phyloP scores from a whole-genome alignment of 1,140 invertebrate species.

The Rhagoletis zephyria region DNA sequence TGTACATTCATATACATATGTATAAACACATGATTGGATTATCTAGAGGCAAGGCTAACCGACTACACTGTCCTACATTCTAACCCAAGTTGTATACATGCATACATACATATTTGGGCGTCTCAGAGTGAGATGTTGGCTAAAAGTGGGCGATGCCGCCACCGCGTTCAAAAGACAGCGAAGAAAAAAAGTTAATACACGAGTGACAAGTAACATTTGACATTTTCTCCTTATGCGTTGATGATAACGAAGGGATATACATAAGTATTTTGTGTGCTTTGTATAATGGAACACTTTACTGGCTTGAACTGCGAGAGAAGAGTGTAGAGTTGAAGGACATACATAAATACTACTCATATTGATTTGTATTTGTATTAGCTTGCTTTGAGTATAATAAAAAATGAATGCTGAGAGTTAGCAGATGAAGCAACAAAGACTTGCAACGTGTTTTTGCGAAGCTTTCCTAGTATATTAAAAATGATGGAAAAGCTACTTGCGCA shows the following conservation, averaged over 20 bases:
- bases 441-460: not conserved
- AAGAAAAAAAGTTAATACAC: not conserved
- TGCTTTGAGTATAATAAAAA: conserved; percentile 21
- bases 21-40: not conserved
- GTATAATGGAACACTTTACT: not conserved
- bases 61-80: not conserved
- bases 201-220: conserved; percentile 42
- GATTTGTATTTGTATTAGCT: not conserved
- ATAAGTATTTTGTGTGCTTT: not conserved
- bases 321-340: conserved; percentile 11
- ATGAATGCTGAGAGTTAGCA: not conserved
- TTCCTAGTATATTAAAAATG: conserved; percentile 30
- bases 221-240: not conserved
- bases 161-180: not conserved
- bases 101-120: not conserved
- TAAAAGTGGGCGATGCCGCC: not conserved
- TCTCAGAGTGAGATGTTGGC: not conserved
- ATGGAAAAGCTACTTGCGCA: conserved; percentile 5
- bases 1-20: not conserved
- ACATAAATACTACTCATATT: not conserved
- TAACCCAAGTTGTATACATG: not conserved
- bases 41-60: not conserved
- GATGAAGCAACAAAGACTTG: not conserved
- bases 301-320: not conserved
- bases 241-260: not conserved